These are phyloP conservation scores for Poeciliopsis turneri DNA, from an alignment of 2,797 vertebrate genomes.

Conservation along the genomic window DNA sequence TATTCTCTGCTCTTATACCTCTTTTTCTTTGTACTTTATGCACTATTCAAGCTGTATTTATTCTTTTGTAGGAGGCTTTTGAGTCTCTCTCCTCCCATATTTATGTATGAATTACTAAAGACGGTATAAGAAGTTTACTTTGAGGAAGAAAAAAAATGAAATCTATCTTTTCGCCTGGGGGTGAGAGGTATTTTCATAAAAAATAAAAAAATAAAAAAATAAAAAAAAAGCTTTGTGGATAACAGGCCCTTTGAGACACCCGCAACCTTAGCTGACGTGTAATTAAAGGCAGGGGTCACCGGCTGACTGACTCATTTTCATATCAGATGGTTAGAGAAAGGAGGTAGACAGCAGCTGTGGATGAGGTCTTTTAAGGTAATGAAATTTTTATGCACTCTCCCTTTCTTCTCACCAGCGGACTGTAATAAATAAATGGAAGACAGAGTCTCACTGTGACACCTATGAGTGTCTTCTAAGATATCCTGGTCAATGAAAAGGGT, in stretches of 20 bases:
- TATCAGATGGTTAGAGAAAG: slow-evolving; percentile 21
- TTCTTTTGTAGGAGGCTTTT: slow-evolving; percentile 18
- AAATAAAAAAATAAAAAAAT: background rate
- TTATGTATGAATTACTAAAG: slow-evolving; percentile 34
- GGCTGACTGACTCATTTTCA: slow-evolving; percentile 69
- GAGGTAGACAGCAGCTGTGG: slow-evolving; percentile 34
- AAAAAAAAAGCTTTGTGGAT: slow-evolving; percentile 34
- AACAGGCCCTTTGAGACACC: slow-evolving; percentile 27
- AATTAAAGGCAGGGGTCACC: slow-evolving; percentile 63
- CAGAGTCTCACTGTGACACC: slow-evolving; percentile 22
- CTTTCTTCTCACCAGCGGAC: slow-evolving; percentile 27
- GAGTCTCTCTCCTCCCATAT: background rate
- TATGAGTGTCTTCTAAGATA: slow-evolving; percentile 51
- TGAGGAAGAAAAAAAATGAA: slow-evolving; percentile 7
- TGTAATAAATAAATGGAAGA: slow-evolving; percentile 58
- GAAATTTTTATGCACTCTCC: slow-evolving; percentile 63
- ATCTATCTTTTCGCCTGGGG: background rate
- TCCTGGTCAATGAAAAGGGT: slow-evolving; percentile 46
- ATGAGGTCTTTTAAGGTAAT: slow-evolving; percentile 58
- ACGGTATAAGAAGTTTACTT: slow-evolving; percentile 21
- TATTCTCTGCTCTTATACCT: background rate
- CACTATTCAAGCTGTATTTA: slow-evolving; percentile 14
- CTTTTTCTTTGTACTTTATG: background rate
- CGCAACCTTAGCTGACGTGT: slow-evolving; percentile 53
- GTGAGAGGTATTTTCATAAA: slow-evolving; percentile 12